Evolutionary conservation across 2,888 invertebrate species (phyloP), one percentile per base, ranked within the genome.

Genomic region (Patella pellucida): DNA sequence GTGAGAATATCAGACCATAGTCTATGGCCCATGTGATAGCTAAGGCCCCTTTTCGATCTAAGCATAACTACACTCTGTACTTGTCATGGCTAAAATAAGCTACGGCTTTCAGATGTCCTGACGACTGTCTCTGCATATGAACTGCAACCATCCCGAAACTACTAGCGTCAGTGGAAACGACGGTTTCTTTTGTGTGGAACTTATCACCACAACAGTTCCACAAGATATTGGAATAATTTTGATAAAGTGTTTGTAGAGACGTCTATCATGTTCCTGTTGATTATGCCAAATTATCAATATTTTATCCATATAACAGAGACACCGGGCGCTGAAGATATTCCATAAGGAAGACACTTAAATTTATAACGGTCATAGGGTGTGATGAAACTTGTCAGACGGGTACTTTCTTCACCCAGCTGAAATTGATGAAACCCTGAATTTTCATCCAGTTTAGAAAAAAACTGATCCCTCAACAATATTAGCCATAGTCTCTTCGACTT

Each of bases 311-410:
- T 80, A 72, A 72, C 79, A 78, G 14, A 82, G 5, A 79, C 78
- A 15, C 81, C 78, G 0, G 90, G 90, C 5, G 91, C 92, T 72
- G 89, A 90, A 3, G 74, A 73, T 16, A 84, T 84, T 71, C 85
- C 84, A 72, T 81, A 83, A 9, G 83, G 79, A 23, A 85, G 67
- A 12, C 78, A 52, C 12, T 74, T 68, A 70, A 78, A 83, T 19
- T 78, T 56, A 67, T 73, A 84, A 11, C 80, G 67, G 23, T 82
- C 83, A 72, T 81, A 81, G 41, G 81, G 81, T 2, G 81, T 81
- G 14, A 78, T 78, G 69, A 84, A 82, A 1, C 83, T 81, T 2
- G 80, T 80, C 23, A 83, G 71, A 23, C 62, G 50, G 27, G 51
- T 62, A 15, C 56, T 75, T 50, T 75, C 69, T 27, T 74, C 72